Evolutionary conservation across 1,140 invertebrate genomes (phyloP), one percentile per base, ranked within the genome.

Genomic region (Latrodectus geometricus): DNA sequence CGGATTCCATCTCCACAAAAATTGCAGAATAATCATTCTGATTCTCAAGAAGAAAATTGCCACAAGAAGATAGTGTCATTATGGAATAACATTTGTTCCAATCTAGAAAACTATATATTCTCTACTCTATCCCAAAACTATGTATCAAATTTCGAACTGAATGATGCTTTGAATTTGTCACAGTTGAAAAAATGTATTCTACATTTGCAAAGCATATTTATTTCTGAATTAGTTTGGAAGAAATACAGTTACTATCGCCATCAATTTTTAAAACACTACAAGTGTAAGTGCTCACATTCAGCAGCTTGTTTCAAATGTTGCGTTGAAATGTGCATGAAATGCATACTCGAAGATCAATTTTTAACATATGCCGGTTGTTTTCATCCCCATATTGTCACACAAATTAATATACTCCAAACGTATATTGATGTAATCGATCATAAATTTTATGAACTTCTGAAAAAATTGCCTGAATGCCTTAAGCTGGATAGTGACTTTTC

Each of bases 361-460:
- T 72, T 86, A 54, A 17, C 23, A 49, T 77, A 68, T 21, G 77
- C 70, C 70, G 83, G 83, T 20, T 86, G 83, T 61, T 86, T 86
- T 70, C 75, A 86, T 56, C 74, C 83, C 23, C 50, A 23, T 12
- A 70, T 78, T 56, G 23, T 86, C n/a, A 86, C 83, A 7, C 74
- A 86, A 50, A 56, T 48, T 49, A 49, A 70, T n/a, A 72, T 86
- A 9, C n/a, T 86, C 9, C 74, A 86, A 69, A 78, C 35, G 17
- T 86, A 86, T 49, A 77, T 70, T 61, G 65, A 86, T 14, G 15
- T 86, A 49, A 69, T 86, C 12, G 50, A 86, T 35, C 54, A 78
- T 23, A 70, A 86, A 21, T 86, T 86, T 72, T 49, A 61, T 20
- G n/a, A 72, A 20, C 9, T 86, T 20, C 15, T 86, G 66, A 54